phyloP scores from a whole-genome alignment of 2,888 invertebrate species.

The Acanthoscelides obtectus region DNA sequence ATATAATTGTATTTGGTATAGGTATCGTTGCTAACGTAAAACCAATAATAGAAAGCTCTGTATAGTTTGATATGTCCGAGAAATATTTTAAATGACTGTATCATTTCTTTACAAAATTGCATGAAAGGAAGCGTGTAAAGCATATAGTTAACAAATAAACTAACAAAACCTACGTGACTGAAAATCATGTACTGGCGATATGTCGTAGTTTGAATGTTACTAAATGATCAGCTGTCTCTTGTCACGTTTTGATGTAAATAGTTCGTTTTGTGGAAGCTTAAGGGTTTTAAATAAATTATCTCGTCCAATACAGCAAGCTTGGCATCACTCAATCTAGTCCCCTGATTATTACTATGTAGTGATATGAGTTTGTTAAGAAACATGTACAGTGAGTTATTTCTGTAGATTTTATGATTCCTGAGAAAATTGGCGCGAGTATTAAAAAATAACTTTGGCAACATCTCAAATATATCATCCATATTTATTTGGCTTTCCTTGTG shows the following conservation, averaged over 20 bases:
- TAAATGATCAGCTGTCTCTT: too few relatives aligned
- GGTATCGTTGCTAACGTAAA: conserved; percentile 16
- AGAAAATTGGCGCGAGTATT: conserved; percentile 1
- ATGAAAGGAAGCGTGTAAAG: conserved; percentile 17
- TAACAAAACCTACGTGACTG: conserved; percentile 10
- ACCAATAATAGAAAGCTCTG: conserved; percentile 19
- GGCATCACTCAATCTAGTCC: background rate
- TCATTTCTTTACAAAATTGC: conserved; percentile 22
- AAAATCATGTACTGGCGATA: too few relatives aligned
- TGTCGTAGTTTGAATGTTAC: too few relatives aligned
- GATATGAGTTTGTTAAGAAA: conserved; percentile 21
- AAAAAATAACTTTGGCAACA: conserved; percentile 15
- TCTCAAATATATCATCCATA: conserved; percentile 17
- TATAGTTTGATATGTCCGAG: conserved; percentile 22
- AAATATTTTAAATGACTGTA: conserved; percentile 26
- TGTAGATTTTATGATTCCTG: conserved; percentile 15
- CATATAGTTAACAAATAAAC: conserved; percentile 4
- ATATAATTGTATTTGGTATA: too few relatives aligned
- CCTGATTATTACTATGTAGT: background rate
- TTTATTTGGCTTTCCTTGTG: conserved; percentile 19
- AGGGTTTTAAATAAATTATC: background rate
- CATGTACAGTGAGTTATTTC: conserved; percentile 21
- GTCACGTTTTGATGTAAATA: too few relatives aligned
- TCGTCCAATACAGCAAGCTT: background rate
- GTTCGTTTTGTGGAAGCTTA: too few relatives aligned